Percentiles rank a stretch among this genome's conserved stretches.
These are phyloP conservation scores for Knipowitschia caucasica DNA, from an alignment of 2,797 vertebrate species.

Conservation along the genomic window DNA sequence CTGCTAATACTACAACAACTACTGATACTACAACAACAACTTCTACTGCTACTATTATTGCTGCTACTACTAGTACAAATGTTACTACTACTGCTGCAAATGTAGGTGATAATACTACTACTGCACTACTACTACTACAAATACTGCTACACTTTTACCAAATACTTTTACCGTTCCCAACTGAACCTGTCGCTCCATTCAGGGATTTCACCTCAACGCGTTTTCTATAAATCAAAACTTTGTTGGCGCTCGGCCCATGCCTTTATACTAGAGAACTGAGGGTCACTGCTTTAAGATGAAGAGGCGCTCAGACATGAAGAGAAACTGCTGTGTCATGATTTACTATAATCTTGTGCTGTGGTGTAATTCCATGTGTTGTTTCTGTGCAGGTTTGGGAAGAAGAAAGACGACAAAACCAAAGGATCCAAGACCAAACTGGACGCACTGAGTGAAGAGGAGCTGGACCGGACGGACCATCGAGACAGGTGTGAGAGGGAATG, in stretches of 20 bases:
- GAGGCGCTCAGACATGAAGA: neutral
- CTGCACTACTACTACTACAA: too few relatives aligned
- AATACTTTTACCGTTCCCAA: too few relatives aligned
- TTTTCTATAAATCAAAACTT: conserved; percentile 25
- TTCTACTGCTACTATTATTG: too few relatives aligned
- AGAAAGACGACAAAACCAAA: conserved; percentile 87
- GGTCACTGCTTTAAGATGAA: neutral
- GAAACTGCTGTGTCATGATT: neutral
- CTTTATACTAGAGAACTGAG: neutral
- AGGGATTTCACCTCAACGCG: conserved; percentile 44
- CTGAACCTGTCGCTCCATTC: conserved; percentile 6
- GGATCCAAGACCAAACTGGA: conserved; percentile 70
- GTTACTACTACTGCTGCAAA: too few relatives aligned
- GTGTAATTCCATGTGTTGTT: neutral
- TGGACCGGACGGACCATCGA: conserved; percentile 77
- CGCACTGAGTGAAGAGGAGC: conserved; percentile 82
- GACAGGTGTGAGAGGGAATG: too few relatives aligned
- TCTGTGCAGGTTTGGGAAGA: conserved; percentile 86
- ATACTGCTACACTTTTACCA: too few relatives aligned
- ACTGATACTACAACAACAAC: too few relatives aligned
- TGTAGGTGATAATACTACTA: too few relatives aligned
- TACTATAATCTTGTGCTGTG: neutral
- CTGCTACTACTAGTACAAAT: too few relatives aligned
- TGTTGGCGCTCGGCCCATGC: neutral
- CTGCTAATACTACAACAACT: neutral